Evolutionary conservation across 2,113 vertebrate genomes (phyloP), one percentile per base, ranked within the genome.

Genomic region (Rhineura floridana): DNA sequence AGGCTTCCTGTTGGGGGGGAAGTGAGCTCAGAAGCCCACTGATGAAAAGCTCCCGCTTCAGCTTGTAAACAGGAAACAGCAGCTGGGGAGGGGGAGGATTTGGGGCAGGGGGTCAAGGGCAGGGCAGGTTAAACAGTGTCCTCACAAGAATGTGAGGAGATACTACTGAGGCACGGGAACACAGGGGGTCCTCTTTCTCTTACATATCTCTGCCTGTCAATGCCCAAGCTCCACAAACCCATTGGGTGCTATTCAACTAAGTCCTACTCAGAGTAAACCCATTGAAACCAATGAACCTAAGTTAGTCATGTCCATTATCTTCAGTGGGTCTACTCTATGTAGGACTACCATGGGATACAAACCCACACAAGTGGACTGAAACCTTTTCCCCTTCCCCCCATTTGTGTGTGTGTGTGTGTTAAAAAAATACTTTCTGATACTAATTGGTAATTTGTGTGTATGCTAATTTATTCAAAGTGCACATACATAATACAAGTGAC

Each of bases 11-110:
- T 59, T 15, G 78, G 55, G 3, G 78, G 88, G 76, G 89, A 83
- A 81, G 55, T 63, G 39, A 23, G 67, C 85, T 84, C 87, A 87
- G 90, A 88, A 86, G 82, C 85, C 87, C 87, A 89, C 86, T 46
- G 77, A 79, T 73, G 39, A 80, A 63, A 77, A n/a, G 72, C 81
- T 65, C 79, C 79, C 55, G 59, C 48, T 81, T 70, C 8, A 10
- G 36, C 44, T 10, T 89, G 63, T 91, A 83, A 81, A 78, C 86
- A 86, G 63, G 85, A 85, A 91, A 80, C 88, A 72, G 62, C 44
- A n/a, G 67, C 76, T 36, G 12, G 30, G 83, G 76, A 69, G 80
- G 88, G 65, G 13, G 75, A 4, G 59, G 46, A 33, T 23, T 50
- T 44, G 10, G 42, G 46, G 28, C 25, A 36, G 77, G 36, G n/a